Percentiles rank a stretch among this genome's conserved stretches.
Conservation (phyloP, 2,797 vertebrate genomes). For the Anas georgica region DNA sequence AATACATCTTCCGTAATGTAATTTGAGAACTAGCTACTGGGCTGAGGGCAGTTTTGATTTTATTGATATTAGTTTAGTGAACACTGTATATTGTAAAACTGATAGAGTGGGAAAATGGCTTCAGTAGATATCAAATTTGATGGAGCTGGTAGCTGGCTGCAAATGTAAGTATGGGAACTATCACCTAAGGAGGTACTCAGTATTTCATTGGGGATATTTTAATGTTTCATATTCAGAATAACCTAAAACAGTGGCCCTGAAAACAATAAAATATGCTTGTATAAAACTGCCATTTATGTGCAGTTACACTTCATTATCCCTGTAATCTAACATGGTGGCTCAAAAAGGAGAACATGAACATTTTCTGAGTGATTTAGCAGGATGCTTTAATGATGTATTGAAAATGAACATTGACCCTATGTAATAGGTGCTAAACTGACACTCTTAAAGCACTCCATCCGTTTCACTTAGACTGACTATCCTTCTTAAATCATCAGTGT, state of each 20-base stretch:
- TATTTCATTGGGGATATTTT: conserved; percentile 55
- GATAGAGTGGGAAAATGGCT: conserved; percentile 61
- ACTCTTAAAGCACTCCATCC: conserved; percentile 76
- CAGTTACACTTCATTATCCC: conserved; percentile 74
- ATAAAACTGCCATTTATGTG: conserved; percentile 59
- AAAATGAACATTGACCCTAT: conserved; percentile 79
- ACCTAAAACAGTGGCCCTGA: conserved; percentile 51
- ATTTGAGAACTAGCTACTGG: conserved; percentile 42
- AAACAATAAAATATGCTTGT: conserved; percentile 65
- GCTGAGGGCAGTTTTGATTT: conserved; percentile 52
- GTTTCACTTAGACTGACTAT: conserved; percentile 70
- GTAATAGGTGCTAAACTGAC: conserved; percentile 79
- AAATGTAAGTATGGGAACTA: not conserved
- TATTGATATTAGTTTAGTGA: conserved; percentile 66
- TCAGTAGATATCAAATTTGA: conserved; percentile 56
- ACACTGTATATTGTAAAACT: conserved; percentile 52
- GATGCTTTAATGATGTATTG: conserved; percentile 77
- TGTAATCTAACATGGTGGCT: conserved; percentile 62
- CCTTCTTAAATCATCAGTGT: conserved; percentile 73
- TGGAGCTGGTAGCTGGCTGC: conserved; percentile 5
- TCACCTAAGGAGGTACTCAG: conserved; percentile 11
- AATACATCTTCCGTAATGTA: conserved; percentile 11
- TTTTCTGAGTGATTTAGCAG: conserved; percentile 76
- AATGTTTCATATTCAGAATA: conserved; percentile 60
- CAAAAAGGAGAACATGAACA: conserved; percentile 51